Conservation (phyloP, 2,113 vertebrate genomes). For the Festucalex cinctus region DNA sequence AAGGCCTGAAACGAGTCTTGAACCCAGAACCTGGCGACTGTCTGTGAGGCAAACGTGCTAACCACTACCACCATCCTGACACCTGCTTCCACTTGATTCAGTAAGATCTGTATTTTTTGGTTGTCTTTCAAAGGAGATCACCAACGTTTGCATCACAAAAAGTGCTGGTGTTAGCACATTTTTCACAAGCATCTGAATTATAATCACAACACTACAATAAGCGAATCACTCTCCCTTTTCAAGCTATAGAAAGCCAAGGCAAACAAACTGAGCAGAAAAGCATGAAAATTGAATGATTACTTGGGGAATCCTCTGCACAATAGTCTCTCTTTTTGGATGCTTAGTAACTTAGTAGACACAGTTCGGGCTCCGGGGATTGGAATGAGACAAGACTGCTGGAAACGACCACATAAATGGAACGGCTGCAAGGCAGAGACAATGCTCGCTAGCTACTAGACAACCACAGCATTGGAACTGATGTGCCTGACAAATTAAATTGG, state of each 20-base stretch:
- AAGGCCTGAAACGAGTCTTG: background rate
- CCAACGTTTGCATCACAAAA: background rate
- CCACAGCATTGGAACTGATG: slow-evolving; percentile 37
- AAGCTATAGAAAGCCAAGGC: slow-evolving; percentile 42
- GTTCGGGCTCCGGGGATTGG: slow-evolving; percentile 35
- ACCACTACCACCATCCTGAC: background rate
- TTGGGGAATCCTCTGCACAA: slow-evolving; percentile 57
- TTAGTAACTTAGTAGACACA: slow-evolving; percentile 44
- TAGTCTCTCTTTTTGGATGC: slow-evolving; percentile 59
- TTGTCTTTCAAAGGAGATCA: background rate
- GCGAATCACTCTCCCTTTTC: slow-evolving; percentile 50
- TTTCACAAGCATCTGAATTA: background rate
- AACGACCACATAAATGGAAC: slow-evolving; percentile 30
- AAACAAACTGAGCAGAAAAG: slow-evolving; percentile 45
- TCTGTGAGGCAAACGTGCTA: background rate
- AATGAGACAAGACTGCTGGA: slow-evolving; percentile 41
- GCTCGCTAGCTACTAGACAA: slow-evolving; percentile 45
- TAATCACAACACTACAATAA: slow-evolving; percentile 32
- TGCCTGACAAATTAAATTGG: slow-evolving; percentile 50
- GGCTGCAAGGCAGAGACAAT: slow-evolving; percentile 18
- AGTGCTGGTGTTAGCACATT: background rate
- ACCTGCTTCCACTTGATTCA: background rate
- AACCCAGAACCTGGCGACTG: background rate
- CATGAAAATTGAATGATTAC: slow-evolving; percentile 68
- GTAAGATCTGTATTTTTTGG: background rate